Percentiles rank a stretch among this genome's conserved stretches.
phyloP scores from a whole-genome alignment of 2,888 invertebrate genomes.

The Eutolmus rufibarbis region DNA sequence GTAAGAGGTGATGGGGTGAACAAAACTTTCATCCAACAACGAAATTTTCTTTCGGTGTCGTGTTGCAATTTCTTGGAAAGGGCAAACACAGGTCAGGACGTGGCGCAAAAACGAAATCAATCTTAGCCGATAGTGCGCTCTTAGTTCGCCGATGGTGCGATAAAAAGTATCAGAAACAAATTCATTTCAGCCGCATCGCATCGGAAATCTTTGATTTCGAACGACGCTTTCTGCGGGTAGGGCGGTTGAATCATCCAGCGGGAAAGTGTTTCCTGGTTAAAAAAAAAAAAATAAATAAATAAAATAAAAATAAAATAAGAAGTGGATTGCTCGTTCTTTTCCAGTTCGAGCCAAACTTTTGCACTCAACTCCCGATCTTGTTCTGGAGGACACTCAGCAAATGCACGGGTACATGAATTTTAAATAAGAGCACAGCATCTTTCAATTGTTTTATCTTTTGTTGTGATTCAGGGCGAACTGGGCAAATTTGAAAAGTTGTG shows the following conservation, averaged over 20 bases:
- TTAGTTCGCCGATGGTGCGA: background rate
- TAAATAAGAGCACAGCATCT: conserved; percentile 23
- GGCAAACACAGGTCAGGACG: background rate
- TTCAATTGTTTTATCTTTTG: conserved; percentile 29
- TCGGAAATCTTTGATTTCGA: conserved; percentile 6
- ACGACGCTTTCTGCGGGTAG: background rate
- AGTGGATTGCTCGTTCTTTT: background rate
- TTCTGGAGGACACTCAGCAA: conserved; percentile 14
- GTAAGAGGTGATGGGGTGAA: conserved; percentile 4
- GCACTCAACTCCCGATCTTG: conserved; percentile 5
- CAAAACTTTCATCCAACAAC: conserved; percentile 29
- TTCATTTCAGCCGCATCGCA: conserved; percentile 19
- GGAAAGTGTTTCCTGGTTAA: conserved; percentile 16
- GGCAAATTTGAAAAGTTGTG: conserved; percentile 19
- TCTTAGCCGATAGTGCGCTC: conserved; percentile 17
- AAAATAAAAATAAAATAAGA: background rate
- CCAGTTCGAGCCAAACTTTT: conserved; percentile 7
- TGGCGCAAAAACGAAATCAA: conserved; percentile 32
- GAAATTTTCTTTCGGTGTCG: conserved; percentile 31
- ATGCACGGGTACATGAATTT: conserved; percentile 30
- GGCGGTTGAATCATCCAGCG: background rate
- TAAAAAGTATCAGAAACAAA: conserved; percentile 35
- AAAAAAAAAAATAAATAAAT: background rate
- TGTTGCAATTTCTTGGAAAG: conserved; percentile 30
- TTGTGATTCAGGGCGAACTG: conserved; percentile 18